These are phyloP conservation scores for Procambarus clarkii DNA, from an alignment of 1,140 invertebrate species.

Conservation along the genomic window DNA sequence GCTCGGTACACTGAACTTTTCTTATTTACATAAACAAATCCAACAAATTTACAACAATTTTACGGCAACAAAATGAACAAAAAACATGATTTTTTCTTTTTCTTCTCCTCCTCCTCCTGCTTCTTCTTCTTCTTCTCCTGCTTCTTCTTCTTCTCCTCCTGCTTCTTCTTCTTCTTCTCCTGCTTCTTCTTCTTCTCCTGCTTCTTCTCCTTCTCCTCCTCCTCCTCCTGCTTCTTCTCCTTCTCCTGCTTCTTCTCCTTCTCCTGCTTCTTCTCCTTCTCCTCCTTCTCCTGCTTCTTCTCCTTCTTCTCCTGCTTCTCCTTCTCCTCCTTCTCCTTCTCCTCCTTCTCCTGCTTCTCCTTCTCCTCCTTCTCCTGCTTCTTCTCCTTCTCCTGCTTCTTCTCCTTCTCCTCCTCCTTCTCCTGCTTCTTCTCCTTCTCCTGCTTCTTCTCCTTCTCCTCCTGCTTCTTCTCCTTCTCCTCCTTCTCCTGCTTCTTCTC, in stretches of 20 bases:
- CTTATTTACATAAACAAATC: too few species aligned
- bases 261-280: neutral
- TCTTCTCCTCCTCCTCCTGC: neutral
- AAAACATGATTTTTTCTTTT: too few species aligned
- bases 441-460: neutral
- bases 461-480: too few species aligned
- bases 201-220: neutral
- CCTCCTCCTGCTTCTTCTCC: too few species aligned
- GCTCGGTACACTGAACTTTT: too few species aligned
- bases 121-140: too few species aligned
- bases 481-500: slow-evolving; percentile 11
- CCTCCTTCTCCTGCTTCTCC: neutral
- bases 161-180: too few species aligned
- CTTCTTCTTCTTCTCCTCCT: too few species aligned
- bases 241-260: neutral
- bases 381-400: neutral
- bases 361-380: neutral
- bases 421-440: too few species aligned
- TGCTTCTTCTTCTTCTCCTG: neutral
- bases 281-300: neutral
- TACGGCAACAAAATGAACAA: too few species aligned
- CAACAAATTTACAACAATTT: too few species aligned
- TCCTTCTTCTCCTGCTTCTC: neutral
- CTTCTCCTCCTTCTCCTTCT: neutral
- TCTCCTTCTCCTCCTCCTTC: neutral